Base-by-base conservation (phyloP, 2,113 vertebrate genomes). In the Copsychus sechellarum region DNA sequence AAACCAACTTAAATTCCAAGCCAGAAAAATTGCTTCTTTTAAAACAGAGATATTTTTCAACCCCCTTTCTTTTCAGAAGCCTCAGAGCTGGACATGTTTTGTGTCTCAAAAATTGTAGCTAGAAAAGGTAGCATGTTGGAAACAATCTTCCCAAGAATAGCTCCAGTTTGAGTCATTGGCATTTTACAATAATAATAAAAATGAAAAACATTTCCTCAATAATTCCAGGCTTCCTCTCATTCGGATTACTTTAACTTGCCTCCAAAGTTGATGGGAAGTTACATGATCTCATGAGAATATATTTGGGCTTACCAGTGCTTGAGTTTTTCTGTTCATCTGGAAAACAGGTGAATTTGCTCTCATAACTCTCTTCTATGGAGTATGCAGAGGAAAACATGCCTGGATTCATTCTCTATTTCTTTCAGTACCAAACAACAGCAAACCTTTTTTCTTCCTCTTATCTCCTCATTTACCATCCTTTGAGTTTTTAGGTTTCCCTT, bases 151-250 rank as follows among this genome's bases (percentile, higher is more conserved):
- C 36, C 20, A 47, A n/a, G 54, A 88, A 72, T 58, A 31, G 29
- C 29, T 93, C 21, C 31, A 31, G 40, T 73, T 86, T 80, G 62
- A 92, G 58, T 70, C 85, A 72, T 2, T 0, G 21, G 85, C 57
- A 92, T 96, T 95, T 92, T 92, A 91, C 16, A 89, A 93, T 86
- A 93, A 92, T 61, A 81, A 57, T 70, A 96, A 83, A 95, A 93
- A 93, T 83, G 81, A 89, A 86, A 94, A 95, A 70, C 73, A 88
- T 95, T 95, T 95, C 86, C 93, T 93, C 76, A 95, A 56, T 86
- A 92, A 89, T 89, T 84, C 86, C 64, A 42, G 54, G 72, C 60
- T 95, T 93, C 89, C 81, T 80, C 11, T 86, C 60, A 12, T 14
- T 36, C 21, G 23, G 38, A 86, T 91, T 86, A 28, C 62, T 93